Percentiles rank a stretch among this genome's conserved stretches.
Evolutionary conservation across 2,888 invertebrate genomes (phyloP).

Genomic region (Gryllus longicercus): DNA sequence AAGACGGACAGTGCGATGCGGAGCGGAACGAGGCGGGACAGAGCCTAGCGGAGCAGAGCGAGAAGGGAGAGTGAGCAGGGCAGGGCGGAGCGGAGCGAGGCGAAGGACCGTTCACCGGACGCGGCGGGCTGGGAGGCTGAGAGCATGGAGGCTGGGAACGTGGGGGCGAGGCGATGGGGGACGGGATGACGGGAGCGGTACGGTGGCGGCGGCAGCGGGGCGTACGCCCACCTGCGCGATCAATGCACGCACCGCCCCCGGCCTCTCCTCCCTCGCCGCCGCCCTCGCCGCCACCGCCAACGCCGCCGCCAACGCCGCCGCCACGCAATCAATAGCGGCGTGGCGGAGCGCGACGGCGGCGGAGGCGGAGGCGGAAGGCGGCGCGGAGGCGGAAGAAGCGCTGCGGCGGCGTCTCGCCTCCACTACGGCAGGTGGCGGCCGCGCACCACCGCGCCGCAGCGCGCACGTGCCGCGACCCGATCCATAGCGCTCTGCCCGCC

Average conservation of each 20-base stretch:
- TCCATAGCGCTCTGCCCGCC: neutral
- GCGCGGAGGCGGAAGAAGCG: neutral
- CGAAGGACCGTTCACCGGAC: no score
- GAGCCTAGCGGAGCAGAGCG: no score
- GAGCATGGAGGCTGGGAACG: no score
- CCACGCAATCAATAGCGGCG: constrained; percentile 17
- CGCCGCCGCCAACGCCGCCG: neutral
- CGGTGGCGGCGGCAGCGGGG: no score
- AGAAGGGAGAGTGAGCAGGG: no score
- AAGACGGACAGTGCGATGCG: no score
- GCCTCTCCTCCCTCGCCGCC: neutral
- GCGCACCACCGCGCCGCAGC: neutral
- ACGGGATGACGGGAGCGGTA: no score
- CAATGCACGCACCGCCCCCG: neutral
- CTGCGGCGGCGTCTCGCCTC: neutral
- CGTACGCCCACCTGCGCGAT: neutral
- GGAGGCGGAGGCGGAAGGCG: neutral
- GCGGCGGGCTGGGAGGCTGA: no score
- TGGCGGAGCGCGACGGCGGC: neutral
- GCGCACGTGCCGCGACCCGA: neutral
- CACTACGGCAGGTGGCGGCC: neutral
- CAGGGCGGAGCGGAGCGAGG: no score
- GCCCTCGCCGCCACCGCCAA: neutral
- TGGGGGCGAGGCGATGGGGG: no score
- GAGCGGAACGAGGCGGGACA: no score